Evolutionary conservation across 1,140 invertebrate species (phyloP).

Genomic region (Solen grandis): DNA sequence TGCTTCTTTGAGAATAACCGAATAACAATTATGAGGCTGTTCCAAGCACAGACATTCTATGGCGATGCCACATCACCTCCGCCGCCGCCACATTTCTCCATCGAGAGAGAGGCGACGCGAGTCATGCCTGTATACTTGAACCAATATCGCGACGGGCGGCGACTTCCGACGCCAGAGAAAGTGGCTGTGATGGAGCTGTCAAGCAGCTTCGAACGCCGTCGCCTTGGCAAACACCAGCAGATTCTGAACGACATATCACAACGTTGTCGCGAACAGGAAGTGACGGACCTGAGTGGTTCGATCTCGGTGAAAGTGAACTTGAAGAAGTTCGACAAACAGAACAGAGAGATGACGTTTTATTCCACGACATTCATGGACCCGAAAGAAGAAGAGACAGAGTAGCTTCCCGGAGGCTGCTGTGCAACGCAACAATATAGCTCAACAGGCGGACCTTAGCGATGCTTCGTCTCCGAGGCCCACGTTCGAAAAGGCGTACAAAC

Average conservation of each 20-base stretch:
- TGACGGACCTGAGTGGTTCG: conserved; percentile 48
- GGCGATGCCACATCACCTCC: conserved; percentile 45
- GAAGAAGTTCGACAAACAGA: background rate
- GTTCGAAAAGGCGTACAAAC: conserved; percentile 61
- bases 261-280: conserved; percentile 68
- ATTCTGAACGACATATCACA: conserved; percentile 64
- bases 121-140: conserved; percentile 56
- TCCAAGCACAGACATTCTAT: conserved; percentile 47
- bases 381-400: background rate
- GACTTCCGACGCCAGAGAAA: conserved; percentile 68
- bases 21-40: conserved; percentile 56
- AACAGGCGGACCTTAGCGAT: background rate
- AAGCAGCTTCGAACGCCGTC: conserved; percentile 63
- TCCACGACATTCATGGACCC: conserved; percentile 35
- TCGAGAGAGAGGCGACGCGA: conserved; percentile 49
- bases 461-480: background rate
- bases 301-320: conserved; percentile 51
- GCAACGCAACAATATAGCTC: background rate
- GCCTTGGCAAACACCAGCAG: conserved; percentile 68
- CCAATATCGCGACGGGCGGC: conserved; percentile 59
- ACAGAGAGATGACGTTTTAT: conserved; percentile 46
- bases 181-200: conserved; percentile 66
- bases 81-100: conserved; percentile 58
- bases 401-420: background rate
- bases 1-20: too few relatives aligned